Percentiles rank a stretch among this genome's conserved stretches.
Evolutionary conservation across 2,888 invertebrate species (phyloP).

Genomic region (Drosophila maculinotata): DNA sequence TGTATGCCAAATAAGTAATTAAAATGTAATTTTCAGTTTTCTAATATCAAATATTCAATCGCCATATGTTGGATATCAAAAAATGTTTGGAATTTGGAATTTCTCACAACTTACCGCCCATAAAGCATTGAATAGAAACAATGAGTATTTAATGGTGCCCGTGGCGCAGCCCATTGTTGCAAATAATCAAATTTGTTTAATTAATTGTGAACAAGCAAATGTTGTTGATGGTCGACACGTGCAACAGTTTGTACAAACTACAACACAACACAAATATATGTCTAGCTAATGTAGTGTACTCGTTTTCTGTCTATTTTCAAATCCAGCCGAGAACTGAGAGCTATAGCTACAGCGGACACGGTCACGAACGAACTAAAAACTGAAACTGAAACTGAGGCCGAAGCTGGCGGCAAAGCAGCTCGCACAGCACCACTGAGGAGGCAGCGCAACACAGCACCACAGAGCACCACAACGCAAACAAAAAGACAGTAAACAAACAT

Average conservation of each 20-base stretch:
- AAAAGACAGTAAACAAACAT: constrained; percentile 63
- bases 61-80: constrained; percentile 50
- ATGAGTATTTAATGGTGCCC: constrained; percentile 75
- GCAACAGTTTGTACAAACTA: constrained; percentile 50
- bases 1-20: neutral
- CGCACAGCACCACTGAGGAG: constrained; percentile 14
- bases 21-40: constrained; percentile 2
- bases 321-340: constrained; percentile 31
- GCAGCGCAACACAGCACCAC: constrained; percentile 7
- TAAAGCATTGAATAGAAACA: constrained; percentile 78
- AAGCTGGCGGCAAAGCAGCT: constrained; percentile 29
- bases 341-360: constrained; percentile 69
- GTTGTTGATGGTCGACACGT: constrained; percentile 49
- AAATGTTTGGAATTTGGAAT: constrained; percentile 11
- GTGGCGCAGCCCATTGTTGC: constrained; percentile 80
- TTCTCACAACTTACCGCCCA: constrained; percentile 79
- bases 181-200: constrained; percentile 14
- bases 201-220: constrained; percentile 20
- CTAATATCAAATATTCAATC: neutral
- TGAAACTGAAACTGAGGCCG: constrained; percentile 45
- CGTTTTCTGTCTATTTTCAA: constrained; percentile 25
- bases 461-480: constrained; percentile 53
- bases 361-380: constrained; percentile 79
- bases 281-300: constrained; percentile 2
- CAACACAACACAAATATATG: constrained; percentile 9